A percentile compares a stretch with the other conserved stretches of the same genome.
Evolutionary conservation across 2,797 vertebrate genomes (phyloP).

Genomic region (Paedocypris micromegethes): DNA sequence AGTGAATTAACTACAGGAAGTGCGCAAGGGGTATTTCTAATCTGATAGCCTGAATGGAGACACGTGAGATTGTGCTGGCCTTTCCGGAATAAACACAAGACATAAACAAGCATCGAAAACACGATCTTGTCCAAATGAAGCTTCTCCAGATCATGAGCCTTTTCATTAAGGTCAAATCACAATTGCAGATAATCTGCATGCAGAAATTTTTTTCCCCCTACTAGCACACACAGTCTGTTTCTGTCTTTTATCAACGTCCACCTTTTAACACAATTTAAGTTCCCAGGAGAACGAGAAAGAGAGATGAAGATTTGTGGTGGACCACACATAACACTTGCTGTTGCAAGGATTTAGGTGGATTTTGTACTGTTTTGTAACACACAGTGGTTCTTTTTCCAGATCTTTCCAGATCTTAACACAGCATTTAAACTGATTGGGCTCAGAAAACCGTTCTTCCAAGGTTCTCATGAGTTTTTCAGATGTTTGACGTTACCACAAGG

Average conservation of each 20-base stretch:
- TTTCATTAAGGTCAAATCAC: constrained; percentile 18
- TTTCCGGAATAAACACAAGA: constrained; percentile 9
- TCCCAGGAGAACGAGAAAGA: neutral
- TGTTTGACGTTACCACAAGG: neutral
- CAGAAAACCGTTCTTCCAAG: neutral
- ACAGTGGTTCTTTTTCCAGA: neutral
- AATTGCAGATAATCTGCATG: constrained; percentile 1
- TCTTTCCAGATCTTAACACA: neutral
- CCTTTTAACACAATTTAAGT: constrained; percentile 3
- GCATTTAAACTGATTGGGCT: neutral
- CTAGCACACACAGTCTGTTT: neutral
- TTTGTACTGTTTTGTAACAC: neutral
- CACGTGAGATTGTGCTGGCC: constrained; percentile 12
- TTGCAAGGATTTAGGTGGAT: neutral
- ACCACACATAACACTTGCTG: neutral
- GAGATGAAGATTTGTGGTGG: neutral
- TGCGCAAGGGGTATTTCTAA: constrained; percentile 28
- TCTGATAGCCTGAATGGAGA: constrained; percentile 39
- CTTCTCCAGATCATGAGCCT: constrained; percentile 28
- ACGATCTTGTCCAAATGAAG: neutral
- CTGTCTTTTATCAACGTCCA: neutral
- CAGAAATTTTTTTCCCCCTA: neutral
- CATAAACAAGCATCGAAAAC: constrained; percentile 22
- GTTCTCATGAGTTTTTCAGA: neutral
- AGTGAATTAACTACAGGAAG: constrained; percentile 37